Percentiles rank a stretch among this genome's conserved stretches.
Evolutionary conservation across 23 tunicate species (phyloP).

Genomic region (Halocynthia roretzi): DNA sequence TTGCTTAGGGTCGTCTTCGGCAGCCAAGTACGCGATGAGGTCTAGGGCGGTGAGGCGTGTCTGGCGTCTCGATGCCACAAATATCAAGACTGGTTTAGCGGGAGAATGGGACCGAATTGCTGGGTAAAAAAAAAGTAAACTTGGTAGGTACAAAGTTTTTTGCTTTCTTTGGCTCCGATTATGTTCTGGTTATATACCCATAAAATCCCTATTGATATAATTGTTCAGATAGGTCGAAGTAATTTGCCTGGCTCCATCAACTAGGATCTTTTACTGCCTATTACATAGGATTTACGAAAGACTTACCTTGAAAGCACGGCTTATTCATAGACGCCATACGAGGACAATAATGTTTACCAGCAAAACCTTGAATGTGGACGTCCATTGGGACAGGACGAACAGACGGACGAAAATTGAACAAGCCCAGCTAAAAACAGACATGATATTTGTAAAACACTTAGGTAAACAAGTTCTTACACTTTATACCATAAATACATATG

Average conservation of each 20-base stretch:
- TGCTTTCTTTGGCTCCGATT: background rate
- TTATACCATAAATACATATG: too few relatives aligned
- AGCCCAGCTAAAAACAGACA: conserved; percentile 52
- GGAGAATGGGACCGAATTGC: conserved; percentile 94
- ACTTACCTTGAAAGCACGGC: conserved; percentile 82
- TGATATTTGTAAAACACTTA: background rate
- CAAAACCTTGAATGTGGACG: conserved; percentile 92
- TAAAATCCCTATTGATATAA: too few relatives aligned
- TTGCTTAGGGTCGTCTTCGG: conserved; percentile 85
- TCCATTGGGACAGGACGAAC: conserved; percentile 99
- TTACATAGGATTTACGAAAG: background rate
- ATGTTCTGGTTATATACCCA: too few relatives aligned
- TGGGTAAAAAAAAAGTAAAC: background rate
- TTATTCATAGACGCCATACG: conserved; percentile 98
- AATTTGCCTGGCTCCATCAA: too few relatives aligned
- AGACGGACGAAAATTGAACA: conserved; percentile 96
- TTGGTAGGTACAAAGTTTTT: background rate
- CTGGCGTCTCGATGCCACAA: conserved; percentile 96
- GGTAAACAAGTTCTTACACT: background rate
- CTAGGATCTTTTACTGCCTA: background rate
- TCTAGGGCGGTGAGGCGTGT: conserved; percentile 98
- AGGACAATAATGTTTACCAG: conserved; percentile 98
- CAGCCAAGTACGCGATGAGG: conserved; percentile 85
- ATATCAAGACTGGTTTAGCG: conserved; percentile 78
- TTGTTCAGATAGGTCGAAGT: too few relatives aligned